These are phyloP conservation scores for Anomalospiza imberbis DNA, from an alignment of 2,797 vertebrate species.

Conservation along the genomic window DNA sequence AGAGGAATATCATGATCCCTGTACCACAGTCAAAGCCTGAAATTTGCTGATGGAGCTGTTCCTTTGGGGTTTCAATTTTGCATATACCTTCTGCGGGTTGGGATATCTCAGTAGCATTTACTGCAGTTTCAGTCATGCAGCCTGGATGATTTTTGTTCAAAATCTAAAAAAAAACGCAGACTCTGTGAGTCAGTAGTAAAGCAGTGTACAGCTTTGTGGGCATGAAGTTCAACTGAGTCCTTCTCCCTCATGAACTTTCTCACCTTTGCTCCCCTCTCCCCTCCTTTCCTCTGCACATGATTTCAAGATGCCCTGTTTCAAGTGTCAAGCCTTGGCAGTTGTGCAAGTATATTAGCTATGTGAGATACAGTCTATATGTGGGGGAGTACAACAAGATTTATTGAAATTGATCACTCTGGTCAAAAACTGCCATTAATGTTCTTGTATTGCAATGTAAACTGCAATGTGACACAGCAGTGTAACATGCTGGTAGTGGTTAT, in stretches of 20 bases:
- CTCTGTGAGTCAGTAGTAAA: neutral
- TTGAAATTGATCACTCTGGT: neutral
- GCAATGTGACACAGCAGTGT: neutral
- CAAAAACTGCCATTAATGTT: neutral
- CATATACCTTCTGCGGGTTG: neutral
- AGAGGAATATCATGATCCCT: neutral
- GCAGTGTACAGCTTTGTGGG: neutral
- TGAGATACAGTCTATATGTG: neutral
- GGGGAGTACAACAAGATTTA: neutral
- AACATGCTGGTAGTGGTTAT: neutral
- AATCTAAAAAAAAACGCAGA: neutral
- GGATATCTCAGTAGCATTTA: neutral
- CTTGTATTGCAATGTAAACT: neutral
- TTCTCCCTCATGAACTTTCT: neutral
- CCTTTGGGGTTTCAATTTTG: neutral
- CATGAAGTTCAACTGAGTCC: neutral
- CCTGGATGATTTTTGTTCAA: neutral
- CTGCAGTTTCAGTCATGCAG: neutral
- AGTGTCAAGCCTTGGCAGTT: neutral
- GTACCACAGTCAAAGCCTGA: neutral
- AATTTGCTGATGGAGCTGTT: neutral
- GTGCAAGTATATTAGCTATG: neutral
- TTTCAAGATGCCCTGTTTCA: neutral
- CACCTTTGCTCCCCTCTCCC: neutral
- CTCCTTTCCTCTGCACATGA: neutral